Conservation (phyloP, 2,888 invertebrate species). For the Cacoxenus indagator region DNA sequence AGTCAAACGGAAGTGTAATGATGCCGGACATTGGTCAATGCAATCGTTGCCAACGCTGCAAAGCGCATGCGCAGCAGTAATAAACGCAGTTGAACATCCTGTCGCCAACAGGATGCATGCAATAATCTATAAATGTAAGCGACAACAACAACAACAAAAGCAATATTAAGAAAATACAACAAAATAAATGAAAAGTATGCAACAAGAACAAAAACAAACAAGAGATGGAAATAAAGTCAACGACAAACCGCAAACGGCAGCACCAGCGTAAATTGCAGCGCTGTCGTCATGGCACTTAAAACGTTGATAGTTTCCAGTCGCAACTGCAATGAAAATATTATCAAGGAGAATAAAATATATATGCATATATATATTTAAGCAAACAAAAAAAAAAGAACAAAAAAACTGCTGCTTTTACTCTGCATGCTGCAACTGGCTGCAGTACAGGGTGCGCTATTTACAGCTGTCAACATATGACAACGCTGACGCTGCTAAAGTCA, state of each 20-base stretch:
- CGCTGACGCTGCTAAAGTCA: neutral
- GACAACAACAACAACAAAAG: neutral
- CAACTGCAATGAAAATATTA: neutral
- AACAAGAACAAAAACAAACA: neutral
- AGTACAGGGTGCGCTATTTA: no score
- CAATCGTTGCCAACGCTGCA: neutral
- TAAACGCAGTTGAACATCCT: neutral
- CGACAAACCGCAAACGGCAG: neutral
- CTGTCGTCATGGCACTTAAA: neutral
- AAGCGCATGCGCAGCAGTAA: slow-evolving; percentile 6
- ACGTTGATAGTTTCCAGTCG: neutral
- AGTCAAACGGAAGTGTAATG: slow-evolving; percentile 60
- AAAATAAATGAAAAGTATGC: neutral
- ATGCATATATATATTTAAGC: neutral
- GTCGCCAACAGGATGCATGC: neutral
- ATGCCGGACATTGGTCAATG: slow-evolving; percentile 48
- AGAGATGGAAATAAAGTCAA: neutral
- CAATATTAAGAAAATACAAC: neutral
- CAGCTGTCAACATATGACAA: no score
- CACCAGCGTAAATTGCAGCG: neutral
- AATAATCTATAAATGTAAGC: neutral
- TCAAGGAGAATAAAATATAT: neutral
- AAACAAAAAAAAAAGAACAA: neutral
- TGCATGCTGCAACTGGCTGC: no score
- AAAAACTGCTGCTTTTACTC: no score